Conservation (phyloP, 2,888 invertebrate genomes). For the Metalampra italica region DNA sequence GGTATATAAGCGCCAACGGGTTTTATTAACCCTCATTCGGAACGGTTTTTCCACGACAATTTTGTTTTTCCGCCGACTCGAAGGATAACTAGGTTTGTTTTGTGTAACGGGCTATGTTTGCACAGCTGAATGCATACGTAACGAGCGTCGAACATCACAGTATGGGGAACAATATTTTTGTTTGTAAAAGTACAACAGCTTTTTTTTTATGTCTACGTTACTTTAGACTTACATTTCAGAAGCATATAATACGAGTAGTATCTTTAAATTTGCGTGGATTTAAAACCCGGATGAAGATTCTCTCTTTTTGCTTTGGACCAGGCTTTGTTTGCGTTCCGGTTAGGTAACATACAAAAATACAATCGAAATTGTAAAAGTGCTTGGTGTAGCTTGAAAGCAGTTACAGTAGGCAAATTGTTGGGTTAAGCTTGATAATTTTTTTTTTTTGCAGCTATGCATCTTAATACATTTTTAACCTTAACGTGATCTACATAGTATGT, state of each 20-base stretch:
- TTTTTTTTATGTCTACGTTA: constrained; percentile 38
- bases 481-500: too few relatives aligned
- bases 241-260: too few relatives aligned
- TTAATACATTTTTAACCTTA: too few relatives aligned
- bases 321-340: too few relatives aligned
- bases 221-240: constrained; percentile 1
- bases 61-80: constrained; percentile 34
- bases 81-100: constrained; percentile 60
- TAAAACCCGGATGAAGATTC: background rate
- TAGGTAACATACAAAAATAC: background rate
- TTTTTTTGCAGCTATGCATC: too few relatives aligned
- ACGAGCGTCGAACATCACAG: constrained; percentile 44
- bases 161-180: constrained; percentile 37
- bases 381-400: too few relatives aligned
- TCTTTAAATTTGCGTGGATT: background rate
- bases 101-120: constrained; percentile 53
- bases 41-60: constrained; percentile 35
- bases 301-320: too few relatives aligned
- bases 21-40: constrained; percentile 54
- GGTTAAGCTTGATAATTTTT: too few relatives aligned
- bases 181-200: constrained; percentile 42
- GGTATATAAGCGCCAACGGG: constrained; percentile 56
- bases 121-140: constrained; percentile 51
- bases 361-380: background rate
- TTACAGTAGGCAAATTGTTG: too few relatives aligned